These are phyloP conservation scores for Hemistola chrysoprasaria DNA, from an alignment of 2,888 invertebrate genomes.

Conservation along the genomic window DNA sequence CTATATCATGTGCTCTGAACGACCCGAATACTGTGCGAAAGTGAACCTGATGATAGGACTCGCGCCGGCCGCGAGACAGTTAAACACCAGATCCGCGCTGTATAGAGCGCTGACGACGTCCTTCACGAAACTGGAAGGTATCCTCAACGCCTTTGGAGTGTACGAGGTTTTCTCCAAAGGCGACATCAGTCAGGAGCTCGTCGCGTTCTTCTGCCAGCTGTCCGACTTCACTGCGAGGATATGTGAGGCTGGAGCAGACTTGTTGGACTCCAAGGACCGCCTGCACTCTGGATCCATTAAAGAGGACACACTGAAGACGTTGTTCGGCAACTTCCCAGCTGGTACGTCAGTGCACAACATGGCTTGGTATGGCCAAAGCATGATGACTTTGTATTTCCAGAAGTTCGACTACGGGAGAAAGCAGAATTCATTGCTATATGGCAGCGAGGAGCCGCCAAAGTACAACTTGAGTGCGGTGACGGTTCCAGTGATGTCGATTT, in stretches of 20 bases:
- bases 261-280: constrained; percentile 41
- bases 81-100: constrained; percentile 55
- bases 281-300: constrained; percentile 53
- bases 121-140: constrained; percentile 32
- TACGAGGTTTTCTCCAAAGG: constrained; percentile 54
- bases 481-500: constrained; percentile 51
- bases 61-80: constrained; percentile 83
- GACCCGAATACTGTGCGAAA: constrained; percentile 85
- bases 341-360: constrained; percentile 55
- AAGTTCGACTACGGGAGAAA: constrained; percentile 58
- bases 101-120: constrained; percentile 33
- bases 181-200: constrained; percentile 44
- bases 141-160: constrained; percentile 36
- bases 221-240: constrained; percentile 36
- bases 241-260: constrained; percentile 36
- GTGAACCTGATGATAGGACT: constrained; percentile 82
- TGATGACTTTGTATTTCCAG: constrained; percentile 40
- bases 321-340: constrained; percentile 57
- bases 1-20: constrained; percentile 84
- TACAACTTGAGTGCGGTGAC: constrained; percentile 52
- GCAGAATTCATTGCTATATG: constrained; percentile 50
- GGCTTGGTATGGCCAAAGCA: constrained; percentile 58
- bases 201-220: constrained; percentile 52
- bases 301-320: constrained; percentile 39
- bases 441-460: constrained; percentile 45